A percentile compares a stretch with the other conserved stretches of the same genome.
These are phyloP conservation scores for Amblyopsis rosae DNA, from an alignment of 2,113 vertebrate species.

Conservation along the genomic window DNA sequence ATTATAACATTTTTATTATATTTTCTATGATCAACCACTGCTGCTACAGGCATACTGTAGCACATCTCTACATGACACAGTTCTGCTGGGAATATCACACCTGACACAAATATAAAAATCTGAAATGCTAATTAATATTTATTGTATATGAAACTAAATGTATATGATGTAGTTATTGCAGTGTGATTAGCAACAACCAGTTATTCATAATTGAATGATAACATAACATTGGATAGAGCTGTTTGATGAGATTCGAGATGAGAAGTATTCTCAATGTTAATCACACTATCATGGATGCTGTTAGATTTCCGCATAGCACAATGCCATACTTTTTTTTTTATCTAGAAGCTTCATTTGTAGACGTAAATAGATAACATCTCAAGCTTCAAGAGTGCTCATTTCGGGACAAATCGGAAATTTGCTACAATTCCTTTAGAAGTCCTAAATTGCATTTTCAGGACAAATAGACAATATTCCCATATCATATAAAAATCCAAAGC, in stretches of 20 bases:
- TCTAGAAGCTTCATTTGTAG: conserved; percentile 34
- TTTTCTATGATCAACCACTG: no score
- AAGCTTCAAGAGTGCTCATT: conserved; percentile 39
- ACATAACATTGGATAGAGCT: no score
- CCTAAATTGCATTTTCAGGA: conserved; percentile 56
- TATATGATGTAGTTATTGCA: not conserved
- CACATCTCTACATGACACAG: no score
- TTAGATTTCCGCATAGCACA: conserved; percentile 31
- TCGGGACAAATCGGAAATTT: conserved; percentile 48
- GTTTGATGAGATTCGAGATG: no score
- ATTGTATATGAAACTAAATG: not conserved
- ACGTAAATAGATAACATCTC: conserved; percentile 46
- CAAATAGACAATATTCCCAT: conserved; percentile 66
- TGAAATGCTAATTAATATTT: no score
- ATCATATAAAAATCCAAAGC: conserved; percentile 68
- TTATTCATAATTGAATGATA: no score
- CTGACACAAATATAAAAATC: no score
- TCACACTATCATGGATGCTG: conserved; percentile 26
- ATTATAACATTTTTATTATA: no score
- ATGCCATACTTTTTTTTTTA: conserved; percentile 20
- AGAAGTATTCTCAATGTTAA: conserved; percentile 20
- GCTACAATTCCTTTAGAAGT: conserved; percentile 45
- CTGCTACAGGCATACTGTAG: no score
- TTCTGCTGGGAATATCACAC: no score
- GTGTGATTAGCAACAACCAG: no score